Base-by-base conservation (phyloP, 2,113 vertebrate genomes). In the Salvelinus fontinalis region DNA sequence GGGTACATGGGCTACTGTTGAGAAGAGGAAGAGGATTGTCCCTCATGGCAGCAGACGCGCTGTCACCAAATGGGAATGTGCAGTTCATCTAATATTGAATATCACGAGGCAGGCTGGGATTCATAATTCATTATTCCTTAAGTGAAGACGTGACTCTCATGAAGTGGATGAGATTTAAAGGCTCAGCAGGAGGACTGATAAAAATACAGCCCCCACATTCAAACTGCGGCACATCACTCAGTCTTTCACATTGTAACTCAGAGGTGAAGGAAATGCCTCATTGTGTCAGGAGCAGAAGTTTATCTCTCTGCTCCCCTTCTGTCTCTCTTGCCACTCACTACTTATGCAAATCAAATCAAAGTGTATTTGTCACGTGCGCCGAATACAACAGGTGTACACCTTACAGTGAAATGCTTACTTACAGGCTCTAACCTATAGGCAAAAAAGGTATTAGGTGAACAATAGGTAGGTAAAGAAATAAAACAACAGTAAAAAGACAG, bases 21-120 rank as follows among this genome's bases (percentile, higher is more conserved):
- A 87, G 87, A 83, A 77, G 59, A 22, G 20, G 59, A 14, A 22
- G 59, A 83, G 81, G 84, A 87, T 87, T 87, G 86, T 90, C 84
- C 88, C 86, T 85, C 64, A 82, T 81, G 87, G 86, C 65, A 5
- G 73, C 76, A 5, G 64, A 20, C 67, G 79, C 75, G 60, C 84
- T 87, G 90, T 89, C 91, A 86, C 83, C 85, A 85, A 87, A 90
- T 90, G 88, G 90, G 88, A 84, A 88, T 83, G 82, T 84, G 80
- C 87, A 78, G 85, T 90, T 92, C 90, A 92, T 91, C 79, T 90
- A 90, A 92, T 91, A 92, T 91, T 91, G 88, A 92, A 89, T 86
- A 90, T 89, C 87, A 88, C 85, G 81, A 78, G 86, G 81, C 83
- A 78, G 86, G 81, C 82, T 77, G 70, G 76, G 84, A 92, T 91